Evolutionary conservation across 1,140 invertebrate species (phyloP).

Genomic region (Bombus fervidus): DNA sequence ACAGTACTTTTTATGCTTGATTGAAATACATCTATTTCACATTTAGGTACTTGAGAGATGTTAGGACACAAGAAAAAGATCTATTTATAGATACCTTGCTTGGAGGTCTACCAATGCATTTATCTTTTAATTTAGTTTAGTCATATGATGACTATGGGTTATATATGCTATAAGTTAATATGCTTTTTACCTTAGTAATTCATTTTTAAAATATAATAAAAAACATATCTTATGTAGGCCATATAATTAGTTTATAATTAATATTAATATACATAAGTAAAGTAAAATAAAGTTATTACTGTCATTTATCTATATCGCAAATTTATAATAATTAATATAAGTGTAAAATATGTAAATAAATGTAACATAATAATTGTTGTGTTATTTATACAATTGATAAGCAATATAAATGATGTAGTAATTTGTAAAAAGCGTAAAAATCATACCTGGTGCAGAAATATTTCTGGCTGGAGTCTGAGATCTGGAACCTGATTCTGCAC

Average conservation of each 20-base stretch:
- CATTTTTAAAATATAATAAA: neutral
- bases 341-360: neutral
- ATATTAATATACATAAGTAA: constrained; percentile 10
- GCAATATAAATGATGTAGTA: neutral
- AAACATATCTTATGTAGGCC: neutral
- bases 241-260: neutral
- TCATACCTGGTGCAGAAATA: constrained; percentile 73
- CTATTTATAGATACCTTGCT: constrained; percentile 79
- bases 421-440: neutral
- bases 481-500: constrained; percentile 86
- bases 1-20: constrained; percentile 29
- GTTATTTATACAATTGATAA: neutral
- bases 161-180: neutral
- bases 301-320: neutral
- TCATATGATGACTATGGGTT: constrained; percentile 59
- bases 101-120: constrained; percentile 78
- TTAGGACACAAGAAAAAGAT: constrained; percentile 74
- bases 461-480: constrained; percentile 83
- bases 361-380: neutral
- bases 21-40: constrained; percentile 62
- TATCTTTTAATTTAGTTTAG: constrained; percentile 67
- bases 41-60: constrained; percentile 73
- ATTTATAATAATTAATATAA: neutral
- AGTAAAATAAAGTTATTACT: neutral
- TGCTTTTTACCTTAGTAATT: neutral